A percentile compares a stretch with the other conserved stretches of the same genome.
Evolutionary conservation across 2,888 invertebrate species (phyloP).

Genomic region (Dendrolimus pini): DNA sequence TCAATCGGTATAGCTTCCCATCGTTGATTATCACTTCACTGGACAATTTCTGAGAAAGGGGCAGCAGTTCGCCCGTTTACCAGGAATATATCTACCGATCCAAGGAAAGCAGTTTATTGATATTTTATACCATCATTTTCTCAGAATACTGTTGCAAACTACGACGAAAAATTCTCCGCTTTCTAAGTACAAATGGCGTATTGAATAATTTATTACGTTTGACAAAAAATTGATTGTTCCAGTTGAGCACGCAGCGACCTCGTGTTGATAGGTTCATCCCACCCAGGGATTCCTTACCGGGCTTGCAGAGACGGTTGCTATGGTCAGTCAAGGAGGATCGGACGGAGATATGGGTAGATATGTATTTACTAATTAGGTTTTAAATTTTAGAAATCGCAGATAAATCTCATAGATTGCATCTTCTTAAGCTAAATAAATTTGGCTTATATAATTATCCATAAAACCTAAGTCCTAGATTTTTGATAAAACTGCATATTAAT

Average conservation of each 20-base stretch:
- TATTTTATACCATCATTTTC: constrained; percentile 4
- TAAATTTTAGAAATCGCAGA: neutral
- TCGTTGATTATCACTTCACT: constrained; percentile 21
- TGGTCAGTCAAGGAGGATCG: constrained; percentile 20
- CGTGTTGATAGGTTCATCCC: constrained; percentile 56
- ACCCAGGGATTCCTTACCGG: constrained; percentile 42
- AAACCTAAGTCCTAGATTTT: too few relatives aligned
- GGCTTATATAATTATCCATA: too few relatives aligned
- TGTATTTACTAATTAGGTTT: neutral
- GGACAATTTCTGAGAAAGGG: constrained; percentile 30
- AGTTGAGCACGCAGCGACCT: constrained; percentile 41
- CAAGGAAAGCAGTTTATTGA: constrained; percentile 19
- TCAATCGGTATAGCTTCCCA: too few relatives aligned
- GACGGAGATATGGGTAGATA: constrained; percentile 44
- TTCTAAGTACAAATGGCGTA: neutral
- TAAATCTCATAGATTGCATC: neutral
- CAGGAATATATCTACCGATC: constrained; percentile 26
- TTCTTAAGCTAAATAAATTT: neutral
- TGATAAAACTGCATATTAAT: too few relatives aligned
- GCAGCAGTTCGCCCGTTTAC: constrained; percentile 21
- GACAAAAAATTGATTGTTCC: constrained; percentile 27
- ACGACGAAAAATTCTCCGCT: neutral
- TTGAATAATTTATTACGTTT: neutral
- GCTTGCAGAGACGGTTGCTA: constrained; percentile 32
- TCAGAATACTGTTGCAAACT: constrained; percentile 8